Percentiles rank a stretch among this genome's conserved stretches.
These are phyloP conservation scores for Mechanitis messenoides DNA, from an alignment of 2,888 invertebrate species.

Conservation along the genomic window DNA sequence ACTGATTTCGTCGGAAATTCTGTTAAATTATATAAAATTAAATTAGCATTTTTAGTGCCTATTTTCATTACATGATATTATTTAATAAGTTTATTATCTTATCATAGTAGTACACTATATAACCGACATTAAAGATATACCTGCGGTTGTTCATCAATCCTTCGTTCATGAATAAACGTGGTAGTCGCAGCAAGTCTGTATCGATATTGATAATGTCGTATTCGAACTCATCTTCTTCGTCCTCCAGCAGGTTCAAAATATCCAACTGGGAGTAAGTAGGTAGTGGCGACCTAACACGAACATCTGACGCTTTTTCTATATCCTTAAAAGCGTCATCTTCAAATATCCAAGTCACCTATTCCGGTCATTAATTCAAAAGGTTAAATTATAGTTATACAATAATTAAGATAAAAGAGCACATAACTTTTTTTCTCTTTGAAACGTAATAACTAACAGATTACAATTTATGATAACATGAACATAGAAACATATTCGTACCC, in stretches of 20 bases:
- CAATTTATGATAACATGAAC: background rate
- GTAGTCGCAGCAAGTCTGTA: slow-evolving; percentile 47
- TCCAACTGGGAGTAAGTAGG: slow-evolving; percentile 33
- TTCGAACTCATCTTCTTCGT: slow-evolving; percentile 74
- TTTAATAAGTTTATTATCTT: background rate
- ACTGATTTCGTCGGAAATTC: slow-evolving; percentile 8
- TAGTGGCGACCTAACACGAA: slow-evolving; percentile 7
- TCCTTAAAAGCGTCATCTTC: slow-evolving; percentile 39
- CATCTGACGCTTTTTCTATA: slow-evolving; percentile 22
- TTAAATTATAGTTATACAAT: background rate
- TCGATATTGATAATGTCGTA: slow-evolving; percentile 67
- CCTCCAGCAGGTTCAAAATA: slow-evolving; percentile 49
- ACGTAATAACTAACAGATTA: background rate
- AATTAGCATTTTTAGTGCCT: background rate
- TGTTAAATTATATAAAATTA: background rate
- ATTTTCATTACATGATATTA: background rate
- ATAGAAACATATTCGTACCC: slow-evolving; percentile 29
- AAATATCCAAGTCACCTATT: slow-evolving; percentile 47
- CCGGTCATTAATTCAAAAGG: background rate
- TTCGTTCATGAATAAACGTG: slow-evolving; percentile 44
- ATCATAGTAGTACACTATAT: too few species aligned
- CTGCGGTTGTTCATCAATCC: slow-evolving; percentile 29
- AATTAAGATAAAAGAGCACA: too few species aligned
- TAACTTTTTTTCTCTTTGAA: too few species aligned
- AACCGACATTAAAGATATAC: too few species aligned